Evolutionary conservation across 2,797 vertebrate genomes (phyloP).

Genomic region (Sebastes glaucus): DNA sequence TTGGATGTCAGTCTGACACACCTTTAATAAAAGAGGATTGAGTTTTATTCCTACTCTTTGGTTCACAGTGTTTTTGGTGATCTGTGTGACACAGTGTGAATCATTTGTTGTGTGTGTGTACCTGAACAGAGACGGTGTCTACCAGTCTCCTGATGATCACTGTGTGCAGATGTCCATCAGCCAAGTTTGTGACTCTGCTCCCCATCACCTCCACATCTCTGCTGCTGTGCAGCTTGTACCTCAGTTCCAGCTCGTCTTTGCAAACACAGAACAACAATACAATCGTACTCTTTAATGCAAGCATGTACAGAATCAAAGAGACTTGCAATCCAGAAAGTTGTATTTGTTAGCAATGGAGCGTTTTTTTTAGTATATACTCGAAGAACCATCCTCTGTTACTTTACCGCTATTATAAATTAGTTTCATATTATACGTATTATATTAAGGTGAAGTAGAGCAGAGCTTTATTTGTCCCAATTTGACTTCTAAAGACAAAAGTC

Average conservation of each 20-base stretch:
- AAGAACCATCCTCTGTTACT: not conserved
- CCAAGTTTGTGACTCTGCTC: constrained; percentile 83
- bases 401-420: not conserved
- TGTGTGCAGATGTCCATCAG: constrained; percentile 88
- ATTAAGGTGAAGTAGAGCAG: not conserved
- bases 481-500: not conserved
- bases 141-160: constrained; percentile 86
- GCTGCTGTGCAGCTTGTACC: constrained; percentile 88
- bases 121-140: constrained; percentile 80
- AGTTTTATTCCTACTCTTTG: not conserved
- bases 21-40: not conserved
- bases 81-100: not conserved
- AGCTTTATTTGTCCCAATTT: not conserved
- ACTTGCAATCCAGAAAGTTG: not conserved
- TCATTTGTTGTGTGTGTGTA: constrained; percentile 4
- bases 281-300: not conserved
- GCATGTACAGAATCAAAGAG: not conserved
- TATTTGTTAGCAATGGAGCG: not conserved
- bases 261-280: constrained; percentile 16
- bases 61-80: not conserved
- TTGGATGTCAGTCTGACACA: not conserved
- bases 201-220: constrained; percentile 85
- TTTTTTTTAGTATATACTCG: not conserved
- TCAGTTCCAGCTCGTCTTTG: constrained; percentile 90
- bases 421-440: not conserved